Conservation (phyloP, 2,797 vertebrate genomes). For the Argyrosomus regius region DNA sequence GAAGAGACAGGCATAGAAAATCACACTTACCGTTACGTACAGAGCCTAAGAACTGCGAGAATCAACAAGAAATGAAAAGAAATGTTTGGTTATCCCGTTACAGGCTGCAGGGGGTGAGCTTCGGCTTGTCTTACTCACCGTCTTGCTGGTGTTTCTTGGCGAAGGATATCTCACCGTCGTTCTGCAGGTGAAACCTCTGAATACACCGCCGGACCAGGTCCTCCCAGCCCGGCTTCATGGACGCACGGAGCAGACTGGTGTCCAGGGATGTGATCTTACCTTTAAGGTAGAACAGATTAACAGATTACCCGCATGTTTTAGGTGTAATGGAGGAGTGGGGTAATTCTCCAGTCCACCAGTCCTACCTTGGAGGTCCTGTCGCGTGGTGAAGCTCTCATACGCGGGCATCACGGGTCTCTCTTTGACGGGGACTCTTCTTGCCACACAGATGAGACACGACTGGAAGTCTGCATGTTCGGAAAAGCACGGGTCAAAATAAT, state of each 20-base stretch:
- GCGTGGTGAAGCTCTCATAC: slow-evolving; percentile 95
- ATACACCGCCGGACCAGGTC: slow-evolving; percentile 96
- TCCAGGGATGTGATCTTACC: slow-evolving; percentile 98
- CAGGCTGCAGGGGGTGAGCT: neutral
- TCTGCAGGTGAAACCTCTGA: slow-evolving; percentile 95
- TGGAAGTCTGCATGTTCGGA: slow-evolving; percentile 90
- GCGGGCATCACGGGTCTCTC: slow-evolving; percentile 90
- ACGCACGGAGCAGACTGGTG: slow-evolving; percentile 93
- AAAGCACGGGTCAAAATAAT: neutral
- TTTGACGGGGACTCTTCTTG: slow-evolving; percentile 94
- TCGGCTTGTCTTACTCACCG: slow-evolving; percentile 79
- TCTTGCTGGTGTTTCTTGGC: slow-evolving; percentile 98
- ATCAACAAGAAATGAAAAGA: neutral
- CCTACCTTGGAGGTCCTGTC: slow-evolving; percentile 96
- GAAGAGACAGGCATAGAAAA: slow-evolving; percentile 18
- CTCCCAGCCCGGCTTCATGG: slow-evolving; percentile 98
- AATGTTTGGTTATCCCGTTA: neutral
- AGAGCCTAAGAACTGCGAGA: neutral
- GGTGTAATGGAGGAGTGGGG: neutral
- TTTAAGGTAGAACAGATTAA: slow-evolving; percentile 54
- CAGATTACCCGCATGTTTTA: neutral
- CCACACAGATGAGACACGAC: slow-evolving; percentile 98
- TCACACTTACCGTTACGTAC: neutral
- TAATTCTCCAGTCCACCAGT: neutral
- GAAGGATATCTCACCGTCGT: slow-evolving; percentile 93